Percentiles rank a stretch among this genome's conserved stretches.
phyloP scores from a whole-genome alignment of 2,888 invertebrate species.

The Lasioglossum figueresi region DNA sequence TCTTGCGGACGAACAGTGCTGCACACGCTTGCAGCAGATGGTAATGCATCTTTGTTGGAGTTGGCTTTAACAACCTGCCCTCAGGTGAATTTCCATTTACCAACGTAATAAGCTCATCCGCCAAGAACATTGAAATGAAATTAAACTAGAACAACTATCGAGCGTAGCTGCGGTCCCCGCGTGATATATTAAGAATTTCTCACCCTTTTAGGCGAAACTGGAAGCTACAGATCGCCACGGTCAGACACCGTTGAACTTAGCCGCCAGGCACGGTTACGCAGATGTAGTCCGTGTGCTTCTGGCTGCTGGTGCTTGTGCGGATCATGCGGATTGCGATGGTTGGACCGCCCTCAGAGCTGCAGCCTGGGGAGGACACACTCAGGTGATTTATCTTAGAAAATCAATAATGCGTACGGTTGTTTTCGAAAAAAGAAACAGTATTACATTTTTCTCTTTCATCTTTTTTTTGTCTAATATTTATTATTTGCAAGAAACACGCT shows the following conservation, averaged over 20 bases:
- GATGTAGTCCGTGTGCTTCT: conserved; percentile 89
- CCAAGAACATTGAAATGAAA: not conserved
- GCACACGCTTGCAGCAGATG: conserved; percentile 91
- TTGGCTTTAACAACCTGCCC: conserved; percentile 87
- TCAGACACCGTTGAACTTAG: conserved; percentile 94
- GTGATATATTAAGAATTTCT: not conserved
- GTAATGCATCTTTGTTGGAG: conserved; percentile 89
- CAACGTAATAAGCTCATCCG: conserved; percentile 13
- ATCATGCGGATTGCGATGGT: conserved; percentile 93
- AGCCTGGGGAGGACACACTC: conserved; percentile 97
- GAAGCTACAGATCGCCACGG: conserved; percentile 91
- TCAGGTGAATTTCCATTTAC: conserved; percentile 77
- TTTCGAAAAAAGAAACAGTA: not conserved
- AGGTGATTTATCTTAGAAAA: conserved; percentile 84
- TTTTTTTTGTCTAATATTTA: not conserved
- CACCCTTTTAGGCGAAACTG: conserved; percentile 81
- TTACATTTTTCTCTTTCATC: not conserved
- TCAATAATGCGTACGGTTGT: not conserved
- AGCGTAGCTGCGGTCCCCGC: not conserved
- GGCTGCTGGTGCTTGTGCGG: conserved; percentile 88
- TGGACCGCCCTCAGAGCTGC: conserved; percentile 97
- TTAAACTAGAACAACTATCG: not conserved
- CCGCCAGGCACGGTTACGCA: conserved; percentile 91
- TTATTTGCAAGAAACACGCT: not conserved
- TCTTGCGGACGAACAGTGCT: conserved; percentile 89